Evolutionary conservation across 2,888 invertebrate species (phyloP).

Genomic region (Patella depressa): DNA sequence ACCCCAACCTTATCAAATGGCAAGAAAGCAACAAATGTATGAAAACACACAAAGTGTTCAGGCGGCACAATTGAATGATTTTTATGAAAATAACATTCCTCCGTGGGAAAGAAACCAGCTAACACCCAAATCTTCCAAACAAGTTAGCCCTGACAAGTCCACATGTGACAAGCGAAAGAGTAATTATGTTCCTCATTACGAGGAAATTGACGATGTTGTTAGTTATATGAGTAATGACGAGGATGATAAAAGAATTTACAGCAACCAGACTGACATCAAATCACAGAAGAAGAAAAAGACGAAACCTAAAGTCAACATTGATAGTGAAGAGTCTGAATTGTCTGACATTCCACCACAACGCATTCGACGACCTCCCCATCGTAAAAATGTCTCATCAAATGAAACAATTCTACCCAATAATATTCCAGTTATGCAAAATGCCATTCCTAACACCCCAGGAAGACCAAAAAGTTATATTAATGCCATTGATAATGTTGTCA

Average conservation of each 20-base stretch:
- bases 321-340: slow-evolving; percentile 9
- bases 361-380: neutral
- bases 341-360: slow-evolving; percentile 9
- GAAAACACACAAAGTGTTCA: neutral
- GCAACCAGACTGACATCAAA: neutral
- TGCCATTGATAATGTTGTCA: slow-evolving; percentile 25
- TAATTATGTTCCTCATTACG: slow-evolving; percentile 26
- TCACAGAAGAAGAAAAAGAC: slow-evolving; percentile 3
- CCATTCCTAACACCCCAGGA: slow-evolving; percentile 19
- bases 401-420: neutral
- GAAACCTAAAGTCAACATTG: neutral
- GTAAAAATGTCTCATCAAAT: neutral
- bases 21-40: slow-evolving; percentile 21
- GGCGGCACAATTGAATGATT: neutral
- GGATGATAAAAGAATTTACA: neutral
- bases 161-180: neutral
- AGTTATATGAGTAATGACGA: neutral
- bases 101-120: neutral
- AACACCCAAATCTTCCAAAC: neutral
- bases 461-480: slow-evolving; percentile 35
- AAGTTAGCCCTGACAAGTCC: neutral
- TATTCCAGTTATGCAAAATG: slow-evolving; percentile 7
- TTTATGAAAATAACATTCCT: slow-evolving; percentile 10
- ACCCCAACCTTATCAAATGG: slow-evolving; percentile 49
- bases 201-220: slow-evolving; percentile 33